phyloP scores from a whole-genome alignment of 2,888 invertebrate species.

The Carpatolechia fugitivella region DNA sequence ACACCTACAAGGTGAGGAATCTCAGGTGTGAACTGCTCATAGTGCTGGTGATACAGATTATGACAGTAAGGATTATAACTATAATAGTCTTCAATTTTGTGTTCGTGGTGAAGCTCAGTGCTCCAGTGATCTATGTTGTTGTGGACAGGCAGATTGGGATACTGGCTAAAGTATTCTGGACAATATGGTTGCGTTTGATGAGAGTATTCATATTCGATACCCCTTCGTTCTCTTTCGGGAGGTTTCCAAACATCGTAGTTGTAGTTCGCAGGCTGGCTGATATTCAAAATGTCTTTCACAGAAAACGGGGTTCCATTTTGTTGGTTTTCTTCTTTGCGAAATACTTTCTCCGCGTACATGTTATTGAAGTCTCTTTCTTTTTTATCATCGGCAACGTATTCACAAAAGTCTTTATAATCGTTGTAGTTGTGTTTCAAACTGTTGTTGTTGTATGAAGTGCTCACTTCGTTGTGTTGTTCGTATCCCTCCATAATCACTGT shows the following conservation, averaged over 20 bases:
- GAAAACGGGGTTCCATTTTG: slow-evolving; percentile 60
- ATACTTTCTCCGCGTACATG: neutral
- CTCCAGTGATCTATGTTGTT: slow-evolving; percentile 61
- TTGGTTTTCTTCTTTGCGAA: neutral
- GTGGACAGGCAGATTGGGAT: slow-evolving; percentile 53
- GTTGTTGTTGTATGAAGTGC: slow-evolving; percentile 59
- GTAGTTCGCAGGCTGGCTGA: slow-evolving; percentile 51
- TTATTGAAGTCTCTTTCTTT: neutral
- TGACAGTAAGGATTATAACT: slow-evolving; percentile 62
- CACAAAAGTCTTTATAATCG: slow-evolving; percentile 55
- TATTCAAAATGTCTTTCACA: slow-evolving; percentile 67
- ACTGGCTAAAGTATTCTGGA: slow-evolving; percentile 57
- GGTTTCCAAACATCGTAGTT: slow-evolving; percentile 62
- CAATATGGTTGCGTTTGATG: slow-evolving; percentile 51
- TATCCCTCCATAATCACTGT: slow-evolving; percentile 55
- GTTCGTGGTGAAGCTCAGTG: slow-evolving; percentile 56
- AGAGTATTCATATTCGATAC: slow-evolving; percentile 53
- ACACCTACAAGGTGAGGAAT: neutral
- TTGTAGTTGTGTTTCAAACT: slow-evolving; percentile 54
- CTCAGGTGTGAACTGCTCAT: slow-evolving; percentile 34
- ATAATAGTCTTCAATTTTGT: slow-evolving; percentile 62
- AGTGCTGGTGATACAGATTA: slow-evolving; percentile 58
- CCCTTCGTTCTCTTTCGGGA: slow-evolving; percentile 46
- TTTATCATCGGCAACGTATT: slow-evolving; percentile 35
- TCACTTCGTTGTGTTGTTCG: slow-evolving; percentile 64